phyloP scores from a whole-genome alignment of 2,888 invertebrate genomes.

The Sarcophaga variegata region DNA sequence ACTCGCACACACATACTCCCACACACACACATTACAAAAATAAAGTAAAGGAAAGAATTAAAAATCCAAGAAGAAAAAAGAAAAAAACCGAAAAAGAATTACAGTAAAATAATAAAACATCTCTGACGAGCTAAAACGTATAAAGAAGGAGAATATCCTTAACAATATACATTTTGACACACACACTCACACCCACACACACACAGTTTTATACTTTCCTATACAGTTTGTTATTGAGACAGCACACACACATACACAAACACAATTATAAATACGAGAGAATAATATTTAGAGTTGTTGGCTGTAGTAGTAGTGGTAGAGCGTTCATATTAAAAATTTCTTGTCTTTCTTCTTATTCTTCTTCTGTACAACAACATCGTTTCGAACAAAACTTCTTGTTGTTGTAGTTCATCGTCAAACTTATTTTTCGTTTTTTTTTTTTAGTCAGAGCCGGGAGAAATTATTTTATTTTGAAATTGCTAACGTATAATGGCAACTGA shows the following conservation, averaged over 20 bases:
- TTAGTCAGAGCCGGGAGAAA: neutral
- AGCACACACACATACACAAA: neutral
- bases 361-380: constrained; percentile 20
- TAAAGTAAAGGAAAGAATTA: neutral
- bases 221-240: too few species aligned
- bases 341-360: constrained; percentile 46
- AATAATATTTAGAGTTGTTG: constrained; percentile 2
- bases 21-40: neutral
- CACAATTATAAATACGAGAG: neutral
- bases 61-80: constrained; percentile 24
- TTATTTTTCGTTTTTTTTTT: neutral
- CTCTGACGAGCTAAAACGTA: constrained; percentile 36
- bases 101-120: constrained; percentile 55
- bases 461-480: too few species aligned
- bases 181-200: neutral
- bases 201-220: neutral
- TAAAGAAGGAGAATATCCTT: constrained; percentile 23
- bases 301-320: neutral
- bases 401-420: too few species aligned
- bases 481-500: too few species aligned
- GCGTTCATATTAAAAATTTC: constrained; percentile 63
- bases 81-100: constrained; percentile 33
- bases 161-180: constrained; percentile 11
- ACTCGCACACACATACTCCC: too few species aligned
- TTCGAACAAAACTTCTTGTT: constrained; percentile 55